phyloP scores from a whole-genome alignment of 2,113 vertebrate genomes.

The Catharus fuscescens region DNA sequence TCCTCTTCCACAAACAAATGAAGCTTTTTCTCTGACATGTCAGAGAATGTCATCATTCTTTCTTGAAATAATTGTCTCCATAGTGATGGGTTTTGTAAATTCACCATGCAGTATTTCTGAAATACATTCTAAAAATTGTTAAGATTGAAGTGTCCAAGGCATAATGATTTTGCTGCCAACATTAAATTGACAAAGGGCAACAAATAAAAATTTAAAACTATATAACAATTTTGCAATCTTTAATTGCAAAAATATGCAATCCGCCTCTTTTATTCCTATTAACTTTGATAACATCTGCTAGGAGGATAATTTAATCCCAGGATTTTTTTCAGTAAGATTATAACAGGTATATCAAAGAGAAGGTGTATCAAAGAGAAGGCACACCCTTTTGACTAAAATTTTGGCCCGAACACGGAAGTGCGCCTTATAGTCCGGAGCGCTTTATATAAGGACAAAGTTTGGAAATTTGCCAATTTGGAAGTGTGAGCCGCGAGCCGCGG shows the following conservation, averaged over 20 bases:
- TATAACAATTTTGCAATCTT: background rate
- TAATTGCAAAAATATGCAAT: background rate
- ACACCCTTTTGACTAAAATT: too few relatives aligned
- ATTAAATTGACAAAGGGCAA: background rate
- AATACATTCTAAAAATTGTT: background rate
- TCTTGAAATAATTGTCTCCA: background rate
- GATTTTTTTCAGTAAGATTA: background rate
- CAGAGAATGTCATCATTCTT: background rate
- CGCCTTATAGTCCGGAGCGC: too few relatives aligned
- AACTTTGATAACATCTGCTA: background rate
- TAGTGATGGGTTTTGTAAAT: background rate
- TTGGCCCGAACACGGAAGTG: too few relatives aligned
- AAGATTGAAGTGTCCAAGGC: background rate
- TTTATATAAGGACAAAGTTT: too few relatives aligned
- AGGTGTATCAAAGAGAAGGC: background rate
- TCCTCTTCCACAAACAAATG: background rate
- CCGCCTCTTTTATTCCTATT: background rate
- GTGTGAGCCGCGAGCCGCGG: too few relatives aligned
- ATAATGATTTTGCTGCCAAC: background rate
- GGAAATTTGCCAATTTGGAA: too few relatives aligned
- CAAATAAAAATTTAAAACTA: background rate
- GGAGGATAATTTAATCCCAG: background rate
- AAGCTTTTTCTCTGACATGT: background rate
- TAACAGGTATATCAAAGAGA: background rate
- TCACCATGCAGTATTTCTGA: background rate